Evolutionary conservation across 1,140 invertebrate species (phyloP), one percentile per base, ranked within the genome.

Genomic region (Macrostomum lignano): DNA sequence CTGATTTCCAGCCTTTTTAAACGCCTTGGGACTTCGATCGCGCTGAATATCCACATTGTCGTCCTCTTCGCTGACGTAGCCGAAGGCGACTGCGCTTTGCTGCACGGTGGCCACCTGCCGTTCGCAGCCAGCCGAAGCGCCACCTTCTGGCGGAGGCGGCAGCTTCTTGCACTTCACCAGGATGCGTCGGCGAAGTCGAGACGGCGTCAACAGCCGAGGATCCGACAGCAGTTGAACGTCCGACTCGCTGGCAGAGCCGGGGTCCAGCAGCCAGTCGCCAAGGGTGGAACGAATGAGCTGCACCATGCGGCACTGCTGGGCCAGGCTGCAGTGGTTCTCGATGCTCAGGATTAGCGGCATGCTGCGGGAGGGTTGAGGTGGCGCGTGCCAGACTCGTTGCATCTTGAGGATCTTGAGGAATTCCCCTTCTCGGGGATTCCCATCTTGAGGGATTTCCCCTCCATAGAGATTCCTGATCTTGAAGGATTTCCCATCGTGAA

Each of bases 281-380:
- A 98, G 86, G 7, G 84, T 69, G 51, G 94, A 79, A 46, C 65
- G 55, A 55, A 96, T 73, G 3, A 71, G 68, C 36, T 65, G 64
- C 0, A 86, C 86, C 88, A 96, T 96, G 50, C 77, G 76, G 31
- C 79, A 64, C 53, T 96, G 88, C 47, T 94, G 86, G 4, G 74
- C 71, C 29, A 94, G 54, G 0, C 75, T 74, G 52, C 86, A 94
- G 51, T 96, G 91, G 51, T 98, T 86, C 62, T 98, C 88, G 37
- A 98, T 86, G 1, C 84, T 93, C 11, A 96, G 55, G 43, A 96
- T 91, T 0, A 96, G 68, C n/a, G 88, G 88, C 61, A 76, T 91
- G 17, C 70, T 71, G 36, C 25, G 60, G 47, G 33, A 37, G n/a
- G n/a, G n/a, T n/a, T n/a, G n/a, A n/a, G n/a, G n/a, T n/a, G n/a